Evolutionary conservation across 1,140 invertebrate species (phyloP).

Genomic region (Ceratina calcarata): DNA sequence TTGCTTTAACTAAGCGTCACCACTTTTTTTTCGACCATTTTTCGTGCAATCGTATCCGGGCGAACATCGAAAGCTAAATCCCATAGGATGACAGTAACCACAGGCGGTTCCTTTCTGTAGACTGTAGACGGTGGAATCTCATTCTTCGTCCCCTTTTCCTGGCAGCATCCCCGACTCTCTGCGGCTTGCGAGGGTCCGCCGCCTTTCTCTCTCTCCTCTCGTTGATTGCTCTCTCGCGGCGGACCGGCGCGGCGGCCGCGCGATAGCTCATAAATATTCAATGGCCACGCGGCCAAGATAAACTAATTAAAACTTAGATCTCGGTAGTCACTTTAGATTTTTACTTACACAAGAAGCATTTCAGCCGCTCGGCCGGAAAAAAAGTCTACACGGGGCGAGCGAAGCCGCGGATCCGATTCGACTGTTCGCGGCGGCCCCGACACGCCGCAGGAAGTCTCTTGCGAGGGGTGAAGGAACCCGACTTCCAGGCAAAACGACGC

Average conservation of each 20-base stretch:
- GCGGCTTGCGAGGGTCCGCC: slow-evolving; percentile 45
- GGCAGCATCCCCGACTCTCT: slow-evolving; percentile 50
- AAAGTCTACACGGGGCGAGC: slow-evolving; percentile 70
- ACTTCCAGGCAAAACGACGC: slow-evolving; percentile 58
- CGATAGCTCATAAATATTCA: slow-evolving; percentile 81
- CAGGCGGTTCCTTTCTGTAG: slow-evolving; percentile 64
- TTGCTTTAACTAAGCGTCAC: background rate
- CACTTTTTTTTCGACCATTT: background rate
- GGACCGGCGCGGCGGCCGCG: slow-evolving; percentile 50
- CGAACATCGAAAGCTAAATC: slow-evolving; percentile 61
- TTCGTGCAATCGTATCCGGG: slow-evolving; percentile 49
- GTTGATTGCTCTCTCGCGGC: slow-evolving; percentile 56
- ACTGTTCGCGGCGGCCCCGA: slow-evolving; percentile 45
- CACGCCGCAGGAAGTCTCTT: slow-evolving; percentile 12
- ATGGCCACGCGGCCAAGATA: slow-evolving; percentile 82
- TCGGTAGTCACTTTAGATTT: slow-evolving; percentile 82
- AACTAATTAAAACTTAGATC: slow-evolving; percentile 82
- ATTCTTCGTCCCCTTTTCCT: slow-evolving; percentile 61
- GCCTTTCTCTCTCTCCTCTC: slow-evolving; percentile 39
- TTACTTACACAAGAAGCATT: slow-evolving; percentile 82
- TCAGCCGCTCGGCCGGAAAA: slow-evolving; percentile 72
- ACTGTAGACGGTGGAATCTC: slow-evolving; percentile 62
- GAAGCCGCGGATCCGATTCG: slow-evolving; percentile 73
- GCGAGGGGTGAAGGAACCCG: slow-evolving; percentile 27
- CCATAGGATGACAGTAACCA: slow-evolving; percentile 60